Evolutionary conservation across 1,140 invertebrate genomes (phyloP).

Genomic region (Sitophilus oryzae): DNA sequence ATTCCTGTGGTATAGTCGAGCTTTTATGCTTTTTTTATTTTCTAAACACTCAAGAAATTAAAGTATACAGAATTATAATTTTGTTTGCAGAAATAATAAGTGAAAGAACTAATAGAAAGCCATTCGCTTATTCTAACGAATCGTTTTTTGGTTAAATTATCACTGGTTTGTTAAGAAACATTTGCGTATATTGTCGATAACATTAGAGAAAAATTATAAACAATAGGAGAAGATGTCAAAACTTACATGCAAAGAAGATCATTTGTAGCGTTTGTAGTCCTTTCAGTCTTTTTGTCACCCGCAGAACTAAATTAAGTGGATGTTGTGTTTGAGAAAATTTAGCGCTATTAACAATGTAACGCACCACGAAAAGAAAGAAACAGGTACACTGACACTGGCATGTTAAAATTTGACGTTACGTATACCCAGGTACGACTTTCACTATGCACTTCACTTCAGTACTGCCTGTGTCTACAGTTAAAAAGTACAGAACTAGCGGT

Average conservation of each 20-base stretch:
- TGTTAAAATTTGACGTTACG: not conserved
- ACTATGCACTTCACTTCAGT: slow-evolving; percentile 20
- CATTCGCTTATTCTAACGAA: not conserved
- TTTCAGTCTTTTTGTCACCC: not conserved
- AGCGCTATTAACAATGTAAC: not conserved
- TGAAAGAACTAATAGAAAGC: not conserved
- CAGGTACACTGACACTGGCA: slow-evolving; percentile 10
- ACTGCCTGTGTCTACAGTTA: slow-evolving; percentile 11
- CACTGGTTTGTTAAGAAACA: no score
- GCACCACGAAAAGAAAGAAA: slow-evolving; percentile 5
- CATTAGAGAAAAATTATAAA: no score
- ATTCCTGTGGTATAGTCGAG: no score
- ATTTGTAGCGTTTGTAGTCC: not conserved
- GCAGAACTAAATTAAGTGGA: no score
- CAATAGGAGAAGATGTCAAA: no score
- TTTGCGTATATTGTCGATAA: no score
- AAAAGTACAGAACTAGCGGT: slow-evolving; percentile 11
- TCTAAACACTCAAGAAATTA: no score
- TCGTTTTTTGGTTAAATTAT: no score
- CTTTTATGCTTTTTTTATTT: no score
- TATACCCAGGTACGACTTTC: slow-evolving; percentile 8
- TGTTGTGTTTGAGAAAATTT: not conserved
- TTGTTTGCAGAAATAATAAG: no score
- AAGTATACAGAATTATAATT: no score
- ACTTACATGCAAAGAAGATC: not conserved